A percentile compares a stretch with the other conserved stretches of the same genome.
Evolutionary conservation across 2,113 vertebrate genomes (phyloP).

Genomic region (Bubo blakistoni): DNA sequence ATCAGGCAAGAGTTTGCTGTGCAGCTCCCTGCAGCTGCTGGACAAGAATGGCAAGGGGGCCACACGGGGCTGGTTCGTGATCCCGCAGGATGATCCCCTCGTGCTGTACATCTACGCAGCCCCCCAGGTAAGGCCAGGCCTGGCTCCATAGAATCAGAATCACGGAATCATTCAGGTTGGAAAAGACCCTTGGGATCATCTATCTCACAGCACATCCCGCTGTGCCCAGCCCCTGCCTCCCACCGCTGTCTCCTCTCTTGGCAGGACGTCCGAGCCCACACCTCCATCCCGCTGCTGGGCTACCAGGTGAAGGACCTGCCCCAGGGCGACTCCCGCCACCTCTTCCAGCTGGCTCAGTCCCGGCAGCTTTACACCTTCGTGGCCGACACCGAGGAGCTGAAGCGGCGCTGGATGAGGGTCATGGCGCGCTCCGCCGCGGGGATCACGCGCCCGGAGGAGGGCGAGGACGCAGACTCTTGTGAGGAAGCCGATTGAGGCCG

Average conservation of each 20-base stretch:
- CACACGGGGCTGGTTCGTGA: constrained; percentile 72
- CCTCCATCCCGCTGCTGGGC: constrained; percentile 77
- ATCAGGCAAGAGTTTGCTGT: constrained; percentile 63
- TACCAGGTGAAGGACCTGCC: constrained; percentile 61
- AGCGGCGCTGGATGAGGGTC: constrained; percentile 65
- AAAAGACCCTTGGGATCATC: too few relatives aligned
- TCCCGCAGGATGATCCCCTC: constrained; percentile 71
- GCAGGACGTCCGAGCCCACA: constrained; percentile 74
- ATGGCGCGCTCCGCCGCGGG: constrained; percentile 37
- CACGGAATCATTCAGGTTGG: too few relatives aligned
- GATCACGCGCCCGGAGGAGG: neutral
- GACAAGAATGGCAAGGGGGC: constrained; percentile 65
- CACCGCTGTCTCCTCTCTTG: neutral
- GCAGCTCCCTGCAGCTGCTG: constrained; percentile 76
- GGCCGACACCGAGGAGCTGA: constrained; percentile 70
- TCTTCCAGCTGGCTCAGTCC: constrained; percentile 76
- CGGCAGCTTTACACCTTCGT: constrained; percentile 66
- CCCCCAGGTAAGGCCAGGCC: constrained; percentile 66
- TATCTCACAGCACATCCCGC: neutral
- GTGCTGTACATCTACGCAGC: constrained; percentile 77
- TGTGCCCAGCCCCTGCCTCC: neutral
- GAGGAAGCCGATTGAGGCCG: constrained; percentile 35
- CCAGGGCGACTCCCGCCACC: constrained; percentile 38
- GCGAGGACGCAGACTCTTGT: neutral
- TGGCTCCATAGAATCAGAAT: neutral